phyloP scores from a whole-genome alignment of 2,888 invertebrate species.

The Smittia aterrima region DNA sequence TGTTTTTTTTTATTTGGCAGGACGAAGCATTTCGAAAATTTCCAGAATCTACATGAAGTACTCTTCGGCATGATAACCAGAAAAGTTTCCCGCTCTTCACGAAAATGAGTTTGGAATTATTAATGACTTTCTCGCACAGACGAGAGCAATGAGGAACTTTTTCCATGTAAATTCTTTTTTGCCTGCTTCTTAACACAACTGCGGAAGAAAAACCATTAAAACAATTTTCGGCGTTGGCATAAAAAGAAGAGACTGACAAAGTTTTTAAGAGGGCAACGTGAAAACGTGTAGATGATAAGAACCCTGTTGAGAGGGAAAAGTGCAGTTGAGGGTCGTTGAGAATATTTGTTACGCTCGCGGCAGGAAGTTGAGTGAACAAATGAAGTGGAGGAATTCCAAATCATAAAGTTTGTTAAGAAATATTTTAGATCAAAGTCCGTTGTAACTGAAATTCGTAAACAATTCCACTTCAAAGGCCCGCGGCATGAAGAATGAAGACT shows the following conservation, averaged over 20 bases:
- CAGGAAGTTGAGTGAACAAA: too few species aligned
- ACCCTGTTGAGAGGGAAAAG: not conserved
- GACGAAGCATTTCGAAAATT: not conserved
- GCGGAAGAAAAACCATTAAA: not conserved
- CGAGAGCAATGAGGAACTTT: not conserved
- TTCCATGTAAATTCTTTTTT: not conserved
- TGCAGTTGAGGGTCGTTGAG: not conserved
- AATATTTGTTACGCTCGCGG: too few species aligned
- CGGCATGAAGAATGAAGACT: too few species aligned
- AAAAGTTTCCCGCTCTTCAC: slow-evolving; percentile 7
- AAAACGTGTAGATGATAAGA: not conserved
- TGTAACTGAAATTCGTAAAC: too few species aligned
- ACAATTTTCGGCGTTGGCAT: not conserved
- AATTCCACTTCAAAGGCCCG: too few species aligned
- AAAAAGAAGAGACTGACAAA: not conserved
- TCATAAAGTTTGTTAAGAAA: too few species aligned
- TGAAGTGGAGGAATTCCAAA: too few species aligned
- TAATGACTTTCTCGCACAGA: slow-evolving; percentile 13
- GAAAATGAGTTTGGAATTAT: slow-evolving; percentile 20
- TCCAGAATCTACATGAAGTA: not conserved
- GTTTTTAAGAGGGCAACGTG: not conserved
- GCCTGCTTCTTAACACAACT: not conserved
- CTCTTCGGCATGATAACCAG: not conserved
- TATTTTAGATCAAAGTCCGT: too few species aligned
- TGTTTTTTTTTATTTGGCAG: not conserved